phyloP scores from a whole-genome alignment of 2,797 vertebrate genomes.

The Rhynchonycteris naso region DNA sequence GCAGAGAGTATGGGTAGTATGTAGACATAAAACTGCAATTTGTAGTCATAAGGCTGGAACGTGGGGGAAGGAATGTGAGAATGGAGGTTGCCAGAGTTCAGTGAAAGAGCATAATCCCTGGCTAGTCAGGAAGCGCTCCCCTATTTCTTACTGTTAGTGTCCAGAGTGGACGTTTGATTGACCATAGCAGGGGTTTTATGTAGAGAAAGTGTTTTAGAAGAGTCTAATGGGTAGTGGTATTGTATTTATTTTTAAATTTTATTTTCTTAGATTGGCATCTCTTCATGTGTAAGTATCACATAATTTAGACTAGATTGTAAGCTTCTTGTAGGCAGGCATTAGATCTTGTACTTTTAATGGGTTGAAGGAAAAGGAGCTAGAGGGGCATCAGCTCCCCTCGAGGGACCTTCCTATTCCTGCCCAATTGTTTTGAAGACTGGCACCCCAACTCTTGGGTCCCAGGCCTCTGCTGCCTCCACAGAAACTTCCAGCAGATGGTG shows the following conservation, averaged over 20 bases:
- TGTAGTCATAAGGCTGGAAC: background rate
- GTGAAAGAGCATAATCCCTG: background rate
- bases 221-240: background rate
- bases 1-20: background rate
- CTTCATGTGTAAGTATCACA: background rate
- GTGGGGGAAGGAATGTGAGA: background rate
- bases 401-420: background rate
- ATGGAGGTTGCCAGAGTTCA: background rate
- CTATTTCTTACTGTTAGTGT: background rate
- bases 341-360: background rate
- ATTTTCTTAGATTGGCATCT: background rate
- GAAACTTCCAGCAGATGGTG: slow-evolving; percentile 65
- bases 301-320: slow-evolving; percentile 51
- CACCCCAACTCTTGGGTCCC: background rate
- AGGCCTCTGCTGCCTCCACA: slow-evolving; percentile 40
- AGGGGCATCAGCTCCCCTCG: background rate
- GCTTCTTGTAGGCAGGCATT: slow-evolving; percentile 50
- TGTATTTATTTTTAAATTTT: slow-evolving; percentile 25
- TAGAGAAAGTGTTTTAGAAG: background rate
- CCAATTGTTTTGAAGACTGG: background rate
- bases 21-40: background rate
- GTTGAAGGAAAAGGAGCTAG: background rate
- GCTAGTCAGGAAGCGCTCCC: background rate
- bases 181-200: background rate
- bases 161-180: background rate